Base-by-base conservation (phyloP, 1,140 invertebrate genomes). In the Drosophila asahinai region DNA sequence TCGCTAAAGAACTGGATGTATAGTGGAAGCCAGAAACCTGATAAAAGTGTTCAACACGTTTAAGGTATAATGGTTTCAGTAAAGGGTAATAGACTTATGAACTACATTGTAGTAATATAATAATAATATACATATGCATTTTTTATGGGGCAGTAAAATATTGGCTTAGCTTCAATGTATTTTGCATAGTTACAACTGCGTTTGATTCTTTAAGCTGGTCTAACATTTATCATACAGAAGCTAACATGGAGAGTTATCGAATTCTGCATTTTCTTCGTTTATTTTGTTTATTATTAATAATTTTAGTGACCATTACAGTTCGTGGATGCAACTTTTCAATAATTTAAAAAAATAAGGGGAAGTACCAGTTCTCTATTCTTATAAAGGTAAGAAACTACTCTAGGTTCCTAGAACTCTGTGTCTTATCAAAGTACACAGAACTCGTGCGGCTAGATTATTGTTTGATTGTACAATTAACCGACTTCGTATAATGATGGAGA, bases 381-480 rank as follows among this genome's bases (percentile, higher is more conserved):
- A 19, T 36, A 36, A 54, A 38, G 17, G 30, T 22, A 38, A 36
- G 17, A 9, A 8, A 7, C 4, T 19, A 9, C 47, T 52, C 48
- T 19, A 11, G 5, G 40, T 30, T 2, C 19, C 12, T 14, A 25
- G 9, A 19, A 7, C 19, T 40, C 4, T 17, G 3, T 11, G 30
- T 17, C 2, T 2, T 27, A 33, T 17, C 9, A 36, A 11, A 12
- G 9, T 11, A 36, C 33, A 36, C 33, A 36, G 33, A 0, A 11
- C 9, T 36, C 33, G 6, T 19, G 19, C 15, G 36, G 22, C 19
- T 42, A 19, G 22, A 38, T 17, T 17, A 27, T n/a, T 38, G 52
- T 38, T 55, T 55, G 14, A 22, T 62, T 54, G 19, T 54, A 36
- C 30, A 61, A 49, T 61, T 33, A 49, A 17, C 43, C 30, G 19